Conservation (phyloP, 2,888 invertebrate genomes). For the Lochmaea crataegi region DNA sequence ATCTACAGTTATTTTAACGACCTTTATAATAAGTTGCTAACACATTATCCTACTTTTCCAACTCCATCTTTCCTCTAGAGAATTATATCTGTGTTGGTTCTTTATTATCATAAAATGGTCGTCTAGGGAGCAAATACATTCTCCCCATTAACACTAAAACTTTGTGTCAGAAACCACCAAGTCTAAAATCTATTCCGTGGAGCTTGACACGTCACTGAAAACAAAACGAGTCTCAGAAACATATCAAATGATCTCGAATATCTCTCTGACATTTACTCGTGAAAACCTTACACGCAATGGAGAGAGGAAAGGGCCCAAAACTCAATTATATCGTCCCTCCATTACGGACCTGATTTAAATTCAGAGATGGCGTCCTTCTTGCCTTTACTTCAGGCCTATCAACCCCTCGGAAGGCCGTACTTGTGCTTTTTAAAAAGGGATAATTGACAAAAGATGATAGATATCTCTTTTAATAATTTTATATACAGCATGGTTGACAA, state of each 20-base stretch:
- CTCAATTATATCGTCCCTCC: conserved; percentile 58
- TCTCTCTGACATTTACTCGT: conserved; percentile 42
- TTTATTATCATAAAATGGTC: conserved; percentile 8
- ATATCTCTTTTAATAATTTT: too few relatives aligned
- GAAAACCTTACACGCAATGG: conserved; percentile 37
- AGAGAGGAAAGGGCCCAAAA: conserved; percentile 50
- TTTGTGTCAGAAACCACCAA: conserved; percentile 14
- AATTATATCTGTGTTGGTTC: conserved; percentile 6
- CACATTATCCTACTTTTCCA: background rate
- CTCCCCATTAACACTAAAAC: conserved; percentile 15
- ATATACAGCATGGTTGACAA: too few relatives aligned
- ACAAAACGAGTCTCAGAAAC: conserved; percentile 38
- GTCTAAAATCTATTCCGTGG: conserved; percentile 8
- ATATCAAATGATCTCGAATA: conserved; percentile 45
- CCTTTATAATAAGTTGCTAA: background rate
- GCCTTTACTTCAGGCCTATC: conserved; percentile 41
- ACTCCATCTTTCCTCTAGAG: background rate
- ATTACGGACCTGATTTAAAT: conserved; percentile 59
- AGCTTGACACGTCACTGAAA: conserved; percentile 22
- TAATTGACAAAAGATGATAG: too few relatives aligned
- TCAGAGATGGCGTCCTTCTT: conserved; percentile 52
- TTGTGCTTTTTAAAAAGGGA: background rate
- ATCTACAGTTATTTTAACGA: conserved; percentile 8
- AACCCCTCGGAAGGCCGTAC: conserved; percentile 12
- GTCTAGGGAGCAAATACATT: conserved; percentile 1